These are phyloP conservation scores for Sabatieria punctata DNA, from an alignment of 2,888 invertebrate genomes.

Conservation along the genomic window DNA sequence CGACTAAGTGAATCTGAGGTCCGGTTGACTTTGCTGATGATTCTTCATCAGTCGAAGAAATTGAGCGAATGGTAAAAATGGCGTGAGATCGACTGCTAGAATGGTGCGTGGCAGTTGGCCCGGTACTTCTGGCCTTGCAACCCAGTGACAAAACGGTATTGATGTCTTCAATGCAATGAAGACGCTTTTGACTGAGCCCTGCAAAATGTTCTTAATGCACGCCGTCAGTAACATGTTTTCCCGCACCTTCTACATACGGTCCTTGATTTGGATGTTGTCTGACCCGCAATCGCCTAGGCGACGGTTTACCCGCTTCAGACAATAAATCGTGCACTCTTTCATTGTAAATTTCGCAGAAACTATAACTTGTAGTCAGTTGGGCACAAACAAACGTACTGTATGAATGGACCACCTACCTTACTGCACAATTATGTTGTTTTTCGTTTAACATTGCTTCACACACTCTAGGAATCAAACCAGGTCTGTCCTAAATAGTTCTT, in stretches of 20 bases:
- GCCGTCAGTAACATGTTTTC: no score
- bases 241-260: slow-evolving; percentile 55
- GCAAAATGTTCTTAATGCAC: slow-evolving; percentile 3
- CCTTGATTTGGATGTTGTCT: slow-evolving; percentile 61
- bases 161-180: not conserved
- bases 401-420: no score
- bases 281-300: slow-evolving; percentile 43
- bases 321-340: slow-evolving; percentile 48
- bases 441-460: not conserved
- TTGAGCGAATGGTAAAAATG: slow-evolving; percentile 73
- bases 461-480: not conserved
- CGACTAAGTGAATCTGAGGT: slow-evolving; percentile 71
- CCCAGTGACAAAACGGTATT: not conserved
- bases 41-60: slow-evolving; percentile 45
- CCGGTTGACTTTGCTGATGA: slow-evolving; percentile 74
- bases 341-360: slow-evolving; percentile 68
- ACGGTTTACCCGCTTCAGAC: slow-evolving; percentile 9
- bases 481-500: not conserved
- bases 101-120: slow-evolving; percentile 78
- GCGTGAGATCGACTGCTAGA: slow-evolving; percentile 77
- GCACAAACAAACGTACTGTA: no score
- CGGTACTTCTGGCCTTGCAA: slow-evolving; percentile 53
- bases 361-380: no score
- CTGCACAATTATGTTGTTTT: not conserved
- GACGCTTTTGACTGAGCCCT: slow-evolving; percentile 1